Evolutionary conservation across 2,888 invertebrate species (phyloP), one percentile per base, ranked within the genome.

Genomic region (Lymantria dispar): DNA sequence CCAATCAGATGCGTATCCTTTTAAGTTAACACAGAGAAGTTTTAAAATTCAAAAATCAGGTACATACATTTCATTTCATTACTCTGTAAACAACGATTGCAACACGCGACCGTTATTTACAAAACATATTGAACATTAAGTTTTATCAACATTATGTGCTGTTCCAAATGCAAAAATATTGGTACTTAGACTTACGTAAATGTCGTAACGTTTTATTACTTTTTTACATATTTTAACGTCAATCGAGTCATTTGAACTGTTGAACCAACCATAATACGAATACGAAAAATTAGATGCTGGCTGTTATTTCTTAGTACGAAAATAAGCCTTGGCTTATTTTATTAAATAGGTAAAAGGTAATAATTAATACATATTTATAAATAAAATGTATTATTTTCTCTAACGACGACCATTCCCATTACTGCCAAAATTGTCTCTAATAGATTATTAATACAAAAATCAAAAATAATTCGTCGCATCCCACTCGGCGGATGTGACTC

Each of bases 401-500:
- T 22, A 22, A 22, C 22, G 22, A 22, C 2, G 5, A 22, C 22
- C 8, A 33, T 10, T 33, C 33, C 10, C 10, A 2, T 33, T 10
- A 33, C 13, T 38, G 38, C 38, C 8, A 13, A 38, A 38, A 38
- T 12, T 13, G 12, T 38, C n/a, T n/a, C 7, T 12, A 38, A n/a
- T n/a, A n/a, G 11, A 13, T n/a, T 38, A 38, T 38, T 49, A 41
- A 29, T 7, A 36, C 33, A 82, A 81, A 82, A 81, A 86, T 85
- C 72, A 74, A 70, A 68, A 67, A 60, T 72, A 74, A 83, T 84
- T 74, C 74, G 74, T 84, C 74, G 81, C 76, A 78, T 75, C 73
- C 71, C 71, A 54, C 54, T 64, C 67, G 62, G 68, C 78, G 81
- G 78, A 82, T 56, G 74, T 71, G 77, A 74, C 72, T 72, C 68